These are phyloP conservation scores for Acleris sparsana DNA, from an alignment of 2,888 invertebrate genomes.

Conservation along the genomic window DNA sequence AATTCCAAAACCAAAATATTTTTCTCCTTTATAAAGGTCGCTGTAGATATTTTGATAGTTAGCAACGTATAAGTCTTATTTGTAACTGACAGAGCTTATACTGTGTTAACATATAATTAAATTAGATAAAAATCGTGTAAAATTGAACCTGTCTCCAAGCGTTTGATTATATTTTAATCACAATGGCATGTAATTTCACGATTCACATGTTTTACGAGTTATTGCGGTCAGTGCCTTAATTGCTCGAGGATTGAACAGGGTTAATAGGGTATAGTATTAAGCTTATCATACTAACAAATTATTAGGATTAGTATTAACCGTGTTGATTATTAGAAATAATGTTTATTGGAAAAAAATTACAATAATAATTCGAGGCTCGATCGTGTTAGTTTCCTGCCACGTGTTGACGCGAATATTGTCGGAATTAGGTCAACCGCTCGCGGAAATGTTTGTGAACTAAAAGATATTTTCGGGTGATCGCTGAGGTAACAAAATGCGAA, in stretches of 20 bases:
- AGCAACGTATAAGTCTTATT: background rate
- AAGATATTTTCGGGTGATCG: constrained; percentile 20
- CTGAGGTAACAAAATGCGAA: constrained; percentile 17
- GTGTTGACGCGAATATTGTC: constrained; percentile 7
- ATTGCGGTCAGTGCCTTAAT: constrained; percentile 29
- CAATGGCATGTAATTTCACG: too few relatives aligned
- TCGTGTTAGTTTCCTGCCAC: background rate
- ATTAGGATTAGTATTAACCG: constrained; percentile 21
- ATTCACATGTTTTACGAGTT: too few relatives aligned
- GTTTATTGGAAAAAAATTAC: background rate
- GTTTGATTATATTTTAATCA: too few relatives aligned
- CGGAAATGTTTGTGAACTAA: constrained; percentile 15
- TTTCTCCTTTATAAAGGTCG: too few relatives aligned
- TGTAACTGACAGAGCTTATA: too few relatives aligned
- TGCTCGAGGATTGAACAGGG: constrained; percentile 28
- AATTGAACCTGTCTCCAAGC: too few relatives aligned
- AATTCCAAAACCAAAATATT: too few relatives aligned
- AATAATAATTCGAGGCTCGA: constrained; percentile 3
- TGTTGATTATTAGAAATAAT: constrained; percentile 17
- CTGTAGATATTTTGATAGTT: too few relatives aligned
- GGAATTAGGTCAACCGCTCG: constrained; percentile 20
- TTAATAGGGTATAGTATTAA: constrained; percentile 34
- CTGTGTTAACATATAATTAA: too few relatives aligned
- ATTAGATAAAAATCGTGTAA: too few relatives aligned
- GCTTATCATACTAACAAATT: constrained; percentile 27